Base-by-base conservation (phyloP, 2,113 vertebrate species). In the Periophthalmus modestus region DNA sequence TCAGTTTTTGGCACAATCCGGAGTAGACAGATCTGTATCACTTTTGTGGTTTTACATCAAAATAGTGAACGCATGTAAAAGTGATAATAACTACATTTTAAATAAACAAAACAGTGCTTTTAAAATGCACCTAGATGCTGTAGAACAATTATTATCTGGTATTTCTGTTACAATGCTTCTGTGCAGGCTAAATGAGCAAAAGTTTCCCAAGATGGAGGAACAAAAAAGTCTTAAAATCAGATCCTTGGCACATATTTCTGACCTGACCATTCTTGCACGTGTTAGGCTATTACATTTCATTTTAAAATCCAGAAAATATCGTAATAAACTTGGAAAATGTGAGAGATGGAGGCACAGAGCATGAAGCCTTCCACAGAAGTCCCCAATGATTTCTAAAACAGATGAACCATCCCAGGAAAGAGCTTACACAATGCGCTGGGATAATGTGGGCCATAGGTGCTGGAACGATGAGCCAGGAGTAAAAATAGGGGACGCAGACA, bases 321-420 rank as follows among this genome's bases (percentile, higher is more conserved):
- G 57, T 23, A 59, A 15, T 62, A 33, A 34, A 62, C 16, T 62
- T 34, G 59, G 59, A 62, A 62, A 62, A 62, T 62, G 28, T 62
- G 28, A 18, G 24, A 62, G 79, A 54, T 65, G 12, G 11, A 28
- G 57, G 57, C 23, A 28, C 57, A 24, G 23, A 23, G 3, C 13
- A 1, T 59, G 2, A 62, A 62, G 24, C 2, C 24, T 62, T 62
- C 28, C 15, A 16, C 59, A 34, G 28, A 62, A 34, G 59, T 62
- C 59, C 59, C 59, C 59, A 34, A 16, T 62, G 28, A 62, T 62
- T 62, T 62, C 15, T 62, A 62, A 18, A 62, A 62, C 59, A 62
- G 28, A 62, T 62, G 59, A 62, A 62, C 15, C 59, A 62, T 36
- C 59, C 15, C 59, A 34, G 59, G 59, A 62, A 62, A 34, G 59